Base-by-base conservation (phyloP, 2,797 vertebrate genomes). In the Anniella stebbinsi region DNA sequence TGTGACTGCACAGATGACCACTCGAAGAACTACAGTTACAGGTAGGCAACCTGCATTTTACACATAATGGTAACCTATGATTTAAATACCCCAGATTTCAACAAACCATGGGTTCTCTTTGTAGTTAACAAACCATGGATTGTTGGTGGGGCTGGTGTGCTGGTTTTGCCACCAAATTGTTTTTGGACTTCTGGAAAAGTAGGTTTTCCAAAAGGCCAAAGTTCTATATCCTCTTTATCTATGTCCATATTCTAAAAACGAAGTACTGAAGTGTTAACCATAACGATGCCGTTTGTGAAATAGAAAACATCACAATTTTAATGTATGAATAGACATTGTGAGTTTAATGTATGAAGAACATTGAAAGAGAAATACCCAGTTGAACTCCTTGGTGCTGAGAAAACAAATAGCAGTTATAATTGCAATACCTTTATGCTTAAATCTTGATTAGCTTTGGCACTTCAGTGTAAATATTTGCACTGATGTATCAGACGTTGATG, bases 321-420 rank as follows among this genome's bases (percentile, higher is more conserved):
- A 63, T 25, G 2, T 63, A 63, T 25, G 17, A 63, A 63, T 63
- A 18, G 60, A 25, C 21, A 82, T 60, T 48, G 45, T 48, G 69
- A 33, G 2, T 30, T 89, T 75, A 48, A 38, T 51, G 48, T 72
- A n/a, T 36, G 57, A 66, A 30, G 66, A 66, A 80, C 9, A 33
- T 15, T 15, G 36, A 38, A n/a, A 82, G 41, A 82, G 48, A 60
- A 87, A 48, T 48, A 12, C 48, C 60, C 41, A 87, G 73, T 69
- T 89, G 80, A 86, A 80, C 36, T 85, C 11, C 48, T 80, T 57
- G 66, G 66, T 75, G 21, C 85, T 0, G 0, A 51, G 51, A 21
- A 51, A 88, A 80, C 17, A 83, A 87, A 89, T 72, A 81, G 30
- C 69, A 84, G 38, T 81, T 89, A 12, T 75, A 77, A 84, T 57